phyloP scores from a whole-genome alignment of 2,888 invertebrate species.

The Orthosia incerta region DNA sequence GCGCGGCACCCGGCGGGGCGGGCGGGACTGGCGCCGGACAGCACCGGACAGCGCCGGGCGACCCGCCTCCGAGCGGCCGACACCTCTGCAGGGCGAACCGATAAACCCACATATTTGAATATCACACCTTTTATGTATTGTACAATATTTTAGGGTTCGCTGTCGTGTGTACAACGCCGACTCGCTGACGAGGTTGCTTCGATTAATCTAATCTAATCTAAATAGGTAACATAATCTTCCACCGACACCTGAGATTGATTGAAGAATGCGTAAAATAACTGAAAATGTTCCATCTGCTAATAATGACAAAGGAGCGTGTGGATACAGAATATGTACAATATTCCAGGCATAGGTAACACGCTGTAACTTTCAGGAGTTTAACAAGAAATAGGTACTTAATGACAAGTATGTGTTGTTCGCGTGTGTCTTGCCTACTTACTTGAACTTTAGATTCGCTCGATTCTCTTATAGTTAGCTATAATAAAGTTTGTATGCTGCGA shows the following conservation, averaged over 20 bases:
- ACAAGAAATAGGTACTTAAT: not conserved
- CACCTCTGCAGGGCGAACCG: not conserved
- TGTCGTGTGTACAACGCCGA: slow-evolving; percentile 1
- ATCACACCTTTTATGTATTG: slow-evolving; percentile 16
- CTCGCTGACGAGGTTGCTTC: slow-evolving; percentile 20
- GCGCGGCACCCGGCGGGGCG: slow-evolving; percentile 9
- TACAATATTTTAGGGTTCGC: slow-evolving; percentile 21
- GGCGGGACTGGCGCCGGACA: not conserved
- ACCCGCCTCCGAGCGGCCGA: not conserved
- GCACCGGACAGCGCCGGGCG: not conserved
- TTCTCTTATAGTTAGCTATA: not conserved
- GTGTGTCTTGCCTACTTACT: not conserved
- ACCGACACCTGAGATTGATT: slow-evolving; percentile 61
- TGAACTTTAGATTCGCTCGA: not conserved
- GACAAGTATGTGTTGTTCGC: not conserved
- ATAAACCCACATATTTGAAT: slow-evolving; percentile 13
- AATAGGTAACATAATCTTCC: slow-evolving; percentile 55
- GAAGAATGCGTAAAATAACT: slow-evolving; percentile 45
- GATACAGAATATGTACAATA: not conserved
- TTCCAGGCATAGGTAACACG: not conserved
- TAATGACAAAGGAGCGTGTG: slow-evolving; percentile 1
- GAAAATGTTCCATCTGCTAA: slow-evolving; percentile 9
- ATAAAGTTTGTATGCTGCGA: not conserved
- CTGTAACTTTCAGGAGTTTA: not conserved
- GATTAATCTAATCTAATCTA: slow-evolving; percentile 64